phyloP scores from a whole-genome alignment of 2,113 vertebrate genomes.

The Platichthys flesus region DNA sequence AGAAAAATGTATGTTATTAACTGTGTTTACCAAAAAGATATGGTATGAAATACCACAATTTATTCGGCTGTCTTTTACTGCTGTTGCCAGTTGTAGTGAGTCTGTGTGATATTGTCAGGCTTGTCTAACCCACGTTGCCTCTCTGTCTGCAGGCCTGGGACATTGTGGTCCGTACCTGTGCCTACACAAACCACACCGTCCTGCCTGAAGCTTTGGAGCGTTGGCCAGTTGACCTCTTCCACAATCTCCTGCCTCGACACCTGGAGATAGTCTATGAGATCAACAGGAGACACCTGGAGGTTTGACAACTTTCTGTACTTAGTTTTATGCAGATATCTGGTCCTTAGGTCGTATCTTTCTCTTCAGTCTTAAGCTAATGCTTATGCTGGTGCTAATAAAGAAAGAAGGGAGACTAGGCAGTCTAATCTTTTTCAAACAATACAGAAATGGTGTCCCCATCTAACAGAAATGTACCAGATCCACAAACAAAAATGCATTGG shows the following conservation, averaged over 20 bases:
- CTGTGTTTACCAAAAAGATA: background rate
- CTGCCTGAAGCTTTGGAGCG: slow-evolving; percentile 93
- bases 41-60: no score
- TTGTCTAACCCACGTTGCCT: background rate
- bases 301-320: slow-evolving; percentile 29
- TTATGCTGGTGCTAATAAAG: no score
- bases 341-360: no score
- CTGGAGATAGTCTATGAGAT: slow-evolving; percentile 93
- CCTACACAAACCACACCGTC: slow-evolving; percentile 95
- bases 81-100: background rate
- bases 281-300: slow-evolving; percentile 90
- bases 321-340: background rate
- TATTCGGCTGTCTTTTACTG: background rate
- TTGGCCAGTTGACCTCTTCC: slow-evolving; percentile 90
- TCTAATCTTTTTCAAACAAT: no score
- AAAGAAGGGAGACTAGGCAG: no score
- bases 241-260: slow-evolving; percentile 89
- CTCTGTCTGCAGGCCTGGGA: slow-evolving; percentile 87
- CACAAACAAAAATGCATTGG: no score
- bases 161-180: slow-evolving; percentile 87
- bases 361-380: no score
- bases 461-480: no score
- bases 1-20: background rate
- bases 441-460: no score
- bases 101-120: no score